These are phyloP conservation scores for Synanthedon andrenaeformis DNA, from an alignment of 2,888 invertebrate genomes.

Conservation along the genomic window DNA sequence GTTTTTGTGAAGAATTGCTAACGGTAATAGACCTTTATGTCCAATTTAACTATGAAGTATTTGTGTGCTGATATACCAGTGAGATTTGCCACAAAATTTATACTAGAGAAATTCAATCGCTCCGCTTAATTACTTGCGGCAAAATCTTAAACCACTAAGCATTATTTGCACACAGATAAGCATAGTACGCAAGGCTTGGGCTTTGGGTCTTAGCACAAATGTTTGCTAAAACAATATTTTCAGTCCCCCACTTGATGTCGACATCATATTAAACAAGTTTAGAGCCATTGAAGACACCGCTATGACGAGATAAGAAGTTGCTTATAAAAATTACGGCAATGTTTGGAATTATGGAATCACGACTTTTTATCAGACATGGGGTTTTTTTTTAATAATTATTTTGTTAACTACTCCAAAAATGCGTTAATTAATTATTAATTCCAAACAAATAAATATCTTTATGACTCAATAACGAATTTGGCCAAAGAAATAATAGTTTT, in stretches of 20 bases:
- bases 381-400: no score
- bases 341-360: background rate
- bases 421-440: no score
- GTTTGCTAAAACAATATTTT: constrained; percentile 62
- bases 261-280: constrained; percentile 62
- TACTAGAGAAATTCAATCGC: background rate
- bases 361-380: no score
- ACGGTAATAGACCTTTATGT: no score
- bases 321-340: background rate
- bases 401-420: no score
- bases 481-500: no score
- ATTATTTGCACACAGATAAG: constrained; percentile 45
- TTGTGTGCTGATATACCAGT: no score
- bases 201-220: constrained; percentile 44
- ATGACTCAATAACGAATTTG: no score
- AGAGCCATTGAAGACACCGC: constrained; percentile 29
- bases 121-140: background rate
- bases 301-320: constrained; percentile 7
- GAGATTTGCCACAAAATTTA: no score
- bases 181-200: constrained; percentile 36
- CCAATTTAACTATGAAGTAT: no score
- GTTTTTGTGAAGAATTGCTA: no score
- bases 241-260: constrained; percentile 54
- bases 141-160: constrained; percentile 16
- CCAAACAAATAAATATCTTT: no score